Evolutionary conservation across 2,888 invertebrate species (phyloP), one percentile per base, ranked within the genome.

Genomic region (Orthosia cruda): DNA sequence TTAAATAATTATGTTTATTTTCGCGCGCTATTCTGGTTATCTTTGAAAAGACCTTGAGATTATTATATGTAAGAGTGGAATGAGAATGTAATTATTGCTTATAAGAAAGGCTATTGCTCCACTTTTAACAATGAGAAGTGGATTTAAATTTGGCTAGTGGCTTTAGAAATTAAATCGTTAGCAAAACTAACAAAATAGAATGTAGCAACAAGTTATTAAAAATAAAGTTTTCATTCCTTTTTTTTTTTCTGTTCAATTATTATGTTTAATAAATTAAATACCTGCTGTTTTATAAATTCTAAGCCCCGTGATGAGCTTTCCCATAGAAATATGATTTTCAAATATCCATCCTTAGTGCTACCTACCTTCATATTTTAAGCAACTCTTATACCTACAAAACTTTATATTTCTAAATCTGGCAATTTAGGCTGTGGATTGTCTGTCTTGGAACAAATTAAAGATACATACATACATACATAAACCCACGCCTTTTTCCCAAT

Each of bases 21-120:
- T 86, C 72, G 77, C 86, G 87, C 61, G 85, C n/a, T 84, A 70
- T 83, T 83, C 18, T 57, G 3, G 11, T 40, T 80, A 61, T 81
- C 65, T 85, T 84, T 71, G n/a, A 26, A 58, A 85, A 70, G 87
- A 79, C 86, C 87, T 86, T 86, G 87, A 62, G 49, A 58, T 7
- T 75, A 26, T 12, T 61, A 54, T 13, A 23, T 49, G 49, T 58
- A 66, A 65, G 62, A 79, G 69, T 67, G 77, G 54, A 75, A 64
- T 66, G 58, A 49, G 32, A 15, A 59, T 62, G 45, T 54, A 32
- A 54, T 70, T 62, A 18, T 73, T 81, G 61, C 66, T 0, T 62
- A 62, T 52, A 85, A 71, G 77, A 76, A 78, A 73, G 75, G 73
- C 68, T 59, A 71, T 70, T 76, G 59, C 13, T 78, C 65, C 58